Evolutionary conservation across 2,113 vertebrate species (phyloP).

Genomic region (Passer montanus): DNA sequence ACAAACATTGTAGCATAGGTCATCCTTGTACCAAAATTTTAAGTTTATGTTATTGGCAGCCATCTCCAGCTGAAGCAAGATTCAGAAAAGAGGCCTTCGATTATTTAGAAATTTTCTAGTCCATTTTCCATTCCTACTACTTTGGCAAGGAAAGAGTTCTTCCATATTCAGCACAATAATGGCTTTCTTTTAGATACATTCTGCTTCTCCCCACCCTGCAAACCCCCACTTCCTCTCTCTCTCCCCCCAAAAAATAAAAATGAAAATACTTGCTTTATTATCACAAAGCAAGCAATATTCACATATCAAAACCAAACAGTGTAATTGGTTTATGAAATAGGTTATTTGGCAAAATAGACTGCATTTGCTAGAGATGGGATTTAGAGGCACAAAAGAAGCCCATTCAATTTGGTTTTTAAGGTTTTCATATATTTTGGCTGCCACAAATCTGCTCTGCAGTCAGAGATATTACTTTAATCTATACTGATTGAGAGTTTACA

Average conservation of each 20-base stretch:
- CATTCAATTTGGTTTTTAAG: neutral
- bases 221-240: accelerated
- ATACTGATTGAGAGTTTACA: neutral
- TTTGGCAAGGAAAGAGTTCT: neutral
- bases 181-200: neutral
- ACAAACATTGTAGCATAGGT: neutral
- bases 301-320: neutral
- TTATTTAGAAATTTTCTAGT: neutral
- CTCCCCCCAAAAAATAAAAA: neutral
- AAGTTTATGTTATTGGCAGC: neutral
- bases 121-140: neutral
- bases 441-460: neutral
- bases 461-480: neutral
- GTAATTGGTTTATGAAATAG: neutral
- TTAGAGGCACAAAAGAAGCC: neutral
- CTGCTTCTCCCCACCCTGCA: neutral
- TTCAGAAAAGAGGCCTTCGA: neutral
- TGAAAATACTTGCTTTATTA: neutral
- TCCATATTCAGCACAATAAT: neutral
- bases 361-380: neutral
- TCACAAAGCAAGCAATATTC: neutral
- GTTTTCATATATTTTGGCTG: neutral
- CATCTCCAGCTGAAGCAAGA: neutral
- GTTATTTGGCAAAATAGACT: neutral
- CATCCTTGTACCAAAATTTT: neutral